Evolutionary conservation across 2,113 vertebrate species (phyloP).

Genomic region (Corythornis madagascariensis): DNA sequence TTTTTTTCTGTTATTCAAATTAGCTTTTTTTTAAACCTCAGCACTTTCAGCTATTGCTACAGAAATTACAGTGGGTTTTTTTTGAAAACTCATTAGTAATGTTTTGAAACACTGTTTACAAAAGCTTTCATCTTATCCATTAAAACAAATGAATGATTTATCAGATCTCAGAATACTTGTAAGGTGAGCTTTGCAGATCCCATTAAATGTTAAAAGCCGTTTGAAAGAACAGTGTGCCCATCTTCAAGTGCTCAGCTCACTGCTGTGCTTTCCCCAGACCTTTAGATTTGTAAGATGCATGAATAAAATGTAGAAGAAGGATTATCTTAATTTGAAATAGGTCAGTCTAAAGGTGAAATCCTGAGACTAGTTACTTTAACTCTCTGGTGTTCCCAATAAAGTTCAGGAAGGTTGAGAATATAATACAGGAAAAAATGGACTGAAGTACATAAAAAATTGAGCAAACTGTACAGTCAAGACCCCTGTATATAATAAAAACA

Average conservation of each 20-base stretch:
- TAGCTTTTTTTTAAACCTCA: neutral
- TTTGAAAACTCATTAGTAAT: slow-evolving; percentile 24
- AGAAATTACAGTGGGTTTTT: neutral
- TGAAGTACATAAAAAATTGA: slow-evolving; percentile 39
- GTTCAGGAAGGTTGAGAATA: slow-evolving; percentile 22
- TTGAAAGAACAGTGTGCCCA: neutral
- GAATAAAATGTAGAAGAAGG: neutral
- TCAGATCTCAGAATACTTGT: neutral
- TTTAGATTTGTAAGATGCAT: neutral
- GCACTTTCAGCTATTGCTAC: neutral
- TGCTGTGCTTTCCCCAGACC: neutral
- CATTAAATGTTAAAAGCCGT: slow-evolving; percentile 23
- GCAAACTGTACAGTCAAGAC: neutral
- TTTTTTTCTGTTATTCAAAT: slow-evolving; percentile 27
- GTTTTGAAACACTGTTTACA: slow-evolving; percentile 32
- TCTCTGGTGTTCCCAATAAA: slow-evolving; percentile 5
- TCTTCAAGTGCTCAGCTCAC: neutral
- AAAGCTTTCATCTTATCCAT: neutral
- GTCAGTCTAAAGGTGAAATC: neutral
- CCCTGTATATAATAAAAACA: slow-evolving; percentile 11
- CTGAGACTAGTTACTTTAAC: neutral
- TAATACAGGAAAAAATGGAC: slow-evolving; percentile 5
- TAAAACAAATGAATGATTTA: slow-evolving; percentile 34
- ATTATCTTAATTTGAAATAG: slow-evolving; percentile 6
- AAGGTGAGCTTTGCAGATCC: neutral